Evolutionary conservation across 2,113 vertebrate genomes (phyloP).

Genomic region (Epinephelus fuscoguttatus): DNA sequence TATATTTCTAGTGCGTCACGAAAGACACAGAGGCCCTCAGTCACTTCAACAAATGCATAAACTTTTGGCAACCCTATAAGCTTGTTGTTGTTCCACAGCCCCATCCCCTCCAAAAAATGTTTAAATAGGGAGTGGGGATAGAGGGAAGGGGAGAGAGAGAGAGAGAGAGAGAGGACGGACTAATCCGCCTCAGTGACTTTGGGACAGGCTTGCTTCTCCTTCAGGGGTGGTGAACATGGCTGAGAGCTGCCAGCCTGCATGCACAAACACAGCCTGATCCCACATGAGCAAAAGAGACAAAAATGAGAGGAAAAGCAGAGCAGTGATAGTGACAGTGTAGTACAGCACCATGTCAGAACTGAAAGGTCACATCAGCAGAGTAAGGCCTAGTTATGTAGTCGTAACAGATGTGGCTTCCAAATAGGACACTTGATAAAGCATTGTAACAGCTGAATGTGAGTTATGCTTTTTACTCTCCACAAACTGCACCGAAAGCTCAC

Average conservation of each 20-base stretch:
- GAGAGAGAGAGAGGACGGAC: slow-evolving; percentile 41
- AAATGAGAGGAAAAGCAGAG: slow-evolving; percentile 56
- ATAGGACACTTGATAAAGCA: neutral
- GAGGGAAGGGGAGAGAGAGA: neutral
- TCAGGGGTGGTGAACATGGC: slow-evolving; percentile 76
- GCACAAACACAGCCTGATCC: slow-evolving; percentile 72
- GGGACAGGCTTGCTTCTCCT: slow-evolving; percentile 72
- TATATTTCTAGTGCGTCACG: neutral
- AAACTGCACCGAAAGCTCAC: neutral
- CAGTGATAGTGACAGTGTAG: slow-evolving; percentile 49
- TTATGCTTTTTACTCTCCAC: neutral
- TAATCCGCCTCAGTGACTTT: slow-evolving; percentile 75
- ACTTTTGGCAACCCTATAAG: slow-evolving; percentile 63
- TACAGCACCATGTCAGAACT: slow-evolving; percentile 47
- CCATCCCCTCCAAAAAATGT: slow-evolving; percentile 38
- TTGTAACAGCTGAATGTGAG: neutral
- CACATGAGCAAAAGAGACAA: slow-evolving; percentile 68
- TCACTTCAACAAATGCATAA: slow-evolving; percentile 37
- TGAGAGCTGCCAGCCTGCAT: slow-evolving; percentile 69
- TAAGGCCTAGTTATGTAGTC: slow-evolving; percentile 26
- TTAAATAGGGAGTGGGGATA: slow-evolving; percentile 10
- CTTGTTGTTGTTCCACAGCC: slow-evolving; percentile 60
- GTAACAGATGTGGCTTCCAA: slow-evolving; percentile 27
- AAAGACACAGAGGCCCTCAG: slow-evolving; percentile 4
- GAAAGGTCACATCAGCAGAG: slow-evolving; percentile 55